Conservation (phyloP, 2,113 vertebrate genomes). For the Echinops telfairi region DNA sequence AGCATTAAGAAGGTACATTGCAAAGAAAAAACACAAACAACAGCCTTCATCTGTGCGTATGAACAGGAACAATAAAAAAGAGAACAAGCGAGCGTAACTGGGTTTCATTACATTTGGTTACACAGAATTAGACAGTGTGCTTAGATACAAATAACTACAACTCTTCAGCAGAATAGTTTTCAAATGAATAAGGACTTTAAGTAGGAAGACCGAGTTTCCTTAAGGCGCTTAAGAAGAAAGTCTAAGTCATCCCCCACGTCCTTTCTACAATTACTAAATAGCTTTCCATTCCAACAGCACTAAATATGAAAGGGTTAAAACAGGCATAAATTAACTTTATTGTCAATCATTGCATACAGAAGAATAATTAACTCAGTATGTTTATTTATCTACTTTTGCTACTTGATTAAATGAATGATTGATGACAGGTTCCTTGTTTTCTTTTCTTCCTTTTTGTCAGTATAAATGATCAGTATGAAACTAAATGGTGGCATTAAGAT, state of each 20-base stretch:
- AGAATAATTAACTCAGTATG: constrained; percentile 91
- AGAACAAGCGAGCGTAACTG: background rate
- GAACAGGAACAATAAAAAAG: constrained; percentile 39
- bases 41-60: constrained; percentile 21
- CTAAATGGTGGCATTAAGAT: constrained; percentile 83
- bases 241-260: background rate
- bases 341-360: constrained; percentile 88
- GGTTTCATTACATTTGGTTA: constrained; percentile 38
- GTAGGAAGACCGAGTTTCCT: background rate
- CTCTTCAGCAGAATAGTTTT: constrained; percentile 13
- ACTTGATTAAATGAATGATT: constrained; percentile 91
- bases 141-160: constrained; percentile 21
- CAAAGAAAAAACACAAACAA: constrained; percentile 40
- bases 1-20: constrained; percentile 36
- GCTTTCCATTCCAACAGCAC: constrained; percentile 76
- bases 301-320: constrained; percentile 84
- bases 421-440: constrained; percentile 89
- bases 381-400: constrained; percentile 91
- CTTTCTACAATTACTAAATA: constrained; percentile 63
- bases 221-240: constrained; percentile 41
- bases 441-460: constrained; percentile 87
- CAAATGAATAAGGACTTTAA: constrained; percentile 2
- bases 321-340: constrained; percentile 88
- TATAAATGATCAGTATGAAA: constrained; percentile 87
- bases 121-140: constrained; percentile 15